A percentile compares a stretch with the other conserved stretches of the same genome.
Conservation (phyloP, 2,888 invertebrate species). For the Gortyna flavago region DNA sequence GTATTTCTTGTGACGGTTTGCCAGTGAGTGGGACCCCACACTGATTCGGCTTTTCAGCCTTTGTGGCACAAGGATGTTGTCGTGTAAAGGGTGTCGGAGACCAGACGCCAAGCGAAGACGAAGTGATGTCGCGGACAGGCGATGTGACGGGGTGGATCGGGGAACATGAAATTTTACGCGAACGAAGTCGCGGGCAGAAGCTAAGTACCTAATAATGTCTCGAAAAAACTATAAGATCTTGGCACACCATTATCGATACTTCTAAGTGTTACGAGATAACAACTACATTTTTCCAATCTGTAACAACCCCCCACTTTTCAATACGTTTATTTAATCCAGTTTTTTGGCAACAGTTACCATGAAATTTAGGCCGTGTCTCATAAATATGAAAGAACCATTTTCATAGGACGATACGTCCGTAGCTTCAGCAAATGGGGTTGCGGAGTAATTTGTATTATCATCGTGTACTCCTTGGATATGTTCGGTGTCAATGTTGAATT, state of each 20-base stretch:
- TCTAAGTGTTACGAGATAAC: neutral
- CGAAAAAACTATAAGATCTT: neutral
- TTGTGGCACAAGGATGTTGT: no score
- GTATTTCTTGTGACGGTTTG: no score
- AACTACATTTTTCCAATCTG: neutral
- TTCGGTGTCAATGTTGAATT: slow-evolving; percentile 59
- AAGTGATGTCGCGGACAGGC: neutral
- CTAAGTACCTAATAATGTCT: no score
- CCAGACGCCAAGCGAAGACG: neutral
- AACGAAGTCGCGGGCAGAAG: no score
- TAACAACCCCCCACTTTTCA: neutral
- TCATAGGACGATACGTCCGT: slow-evolving; percentile 44
- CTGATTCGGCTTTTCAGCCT: no score
- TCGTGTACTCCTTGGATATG: slow-evolving; percentile 49
- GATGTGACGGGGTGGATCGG: neutral
- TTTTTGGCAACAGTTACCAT: slow-evolving; percentile 55
- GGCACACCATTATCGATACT: neutral
- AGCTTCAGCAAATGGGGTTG: slow-evolving; percentile 37
- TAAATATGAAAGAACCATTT: slow-evolving; percentile 65
- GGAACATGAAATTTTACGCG: neutral
- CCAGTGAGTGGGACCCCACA: no score
- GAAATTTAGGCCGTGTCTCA: slow-evolving; percentile 59
- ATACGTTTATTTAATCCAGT: slow-evolving; percentile 25
- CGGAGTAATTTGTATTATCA: slow-evolving; percentile 63
- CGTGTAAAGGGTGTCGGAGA: no score